Evolutionary conservation across 2,888 invertebrate genomes (phyloP).

Genomic region (Yponomeuta malinellus): DNA sequence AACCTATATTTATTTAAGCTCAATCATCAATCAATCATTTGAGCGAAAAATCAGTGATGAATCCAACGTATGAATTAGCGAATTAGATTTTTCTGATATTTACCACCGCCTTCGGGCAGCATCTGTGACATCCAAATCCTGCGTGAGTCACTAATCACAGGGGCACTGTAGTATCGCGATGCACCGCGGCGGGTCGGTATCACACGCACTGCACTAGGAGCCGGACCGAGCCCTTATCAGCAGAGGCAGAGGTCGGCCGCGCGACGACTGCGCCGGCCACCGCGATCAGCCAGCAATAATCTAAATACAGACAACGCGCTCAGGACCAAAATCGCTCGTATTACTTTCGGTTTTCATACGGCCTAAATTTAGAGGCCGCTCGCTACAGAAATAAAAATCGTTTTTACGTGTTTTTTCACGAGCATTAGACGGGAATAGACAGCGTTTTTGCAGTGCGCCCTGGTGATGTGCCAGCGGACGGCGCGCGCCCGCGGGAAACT

Average conservation of each 20-base stretch:
- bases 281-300: conserved; percentile 52
- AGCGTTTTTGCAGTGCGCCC: conserved; percentile 53
- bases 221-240: conserved; percentile 24
- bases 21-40: too few species aligned
- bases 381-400: conserved; percentile 69
- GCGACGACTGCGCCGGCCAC: conserved; percentile 29
- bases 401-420: conserved; percentile 68
- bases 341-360: conserved; percentile 72
- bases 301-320: conserved; percentile 72
- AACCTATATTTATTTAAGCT: too few species aligned
- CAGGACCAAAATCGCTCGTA: conserved; percentile 70
- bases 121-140: conserved; percentile 67
- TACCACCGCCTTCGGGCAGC: conserved; percentile 69
- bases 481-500: conserved; percentile 53
- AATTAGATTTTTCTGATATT: conserved; percentile 29
- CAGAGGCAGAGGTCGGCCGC: conserved; percentile 18
- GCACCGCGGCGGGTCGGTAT: conserved; percentile 16
- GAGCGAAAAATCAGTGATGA: too few species aligned
- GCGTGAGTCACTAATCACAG: conserved; percentile 25
- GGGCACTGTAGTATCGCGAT: conserved; percentile 17
- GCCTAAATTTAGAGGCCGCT: conserved; percentile 73
- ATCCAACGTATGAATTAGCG: too few species aligned
- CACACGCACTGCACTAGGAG: conserved; percentile 6
- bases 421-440: conserved; percentile 61
- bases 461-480: conserved; percentile 45